Evolutionary conservation across 2,888 invertebrate species (phyloP), one percentile per base, ranked within the genome.

Genomic region (Nephrocerus scutellatus): DNA sequence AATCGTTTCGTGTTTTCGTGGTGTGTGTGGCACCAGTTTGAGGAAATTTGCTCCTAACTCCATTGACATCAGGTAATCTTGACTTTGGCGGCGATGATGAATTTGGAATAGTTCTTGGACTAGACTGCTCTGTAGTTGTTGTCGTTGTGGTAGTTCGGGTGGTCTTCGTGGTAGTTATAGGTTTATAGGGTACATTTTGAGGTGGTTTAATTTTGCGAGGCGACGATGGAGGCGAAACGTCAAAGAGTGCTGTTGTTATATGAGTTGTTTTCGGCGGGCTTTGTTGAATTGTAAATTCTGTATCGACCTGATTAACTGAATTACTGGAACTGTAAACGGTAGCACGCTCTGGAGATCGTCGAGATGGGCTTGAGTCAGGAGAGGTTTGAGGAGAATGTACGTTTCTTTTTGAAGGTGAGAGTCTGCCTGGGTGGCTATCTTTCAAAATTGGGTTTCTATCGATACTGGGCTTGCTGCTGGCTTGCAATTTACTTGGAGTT

Each of bases 161-260:
- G 23, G 43, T 44, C 37, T 38, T 52, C 20, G 32, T 34, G n/a
- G n/a, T n/a, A n/a, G n/a, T n/a, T n/a, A n/a, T n/a, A n/a, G n/a
- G n/a, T n/a, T n/a, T n/a, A n/a, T n/a, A n/a, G n/a, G n/a, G n/a
- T n/a, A n/a, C n/a, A n/a, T n/a, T n/a, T n/a, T n/a, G n/a, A n/a
- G n/a, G n/a, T n/a, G n/a, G n/a, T n/a, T n/a, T n/a, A n/a, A n/a
- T n/a, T n/a, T n/a, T n/a, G n/a, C n/a, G 49, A 9, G 50, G 44
- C 12, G 46, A 36, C 6, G 40, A 38, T 22, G 43, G 44, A 7
- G 46, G 48, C 6, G 53, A 49, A 6, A 52, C 36, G 22, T 52
- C 41, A 28, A 52, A 50, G 29, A 47, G 51, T 7, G 53, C 53
- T 2, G 49, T 47, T 9, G 53, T 49, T 15, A 51, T 38, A 18